Conservation (phyloP, 2,888 invertebrate genomes). For the Phymatocera aterrima region DNA sequence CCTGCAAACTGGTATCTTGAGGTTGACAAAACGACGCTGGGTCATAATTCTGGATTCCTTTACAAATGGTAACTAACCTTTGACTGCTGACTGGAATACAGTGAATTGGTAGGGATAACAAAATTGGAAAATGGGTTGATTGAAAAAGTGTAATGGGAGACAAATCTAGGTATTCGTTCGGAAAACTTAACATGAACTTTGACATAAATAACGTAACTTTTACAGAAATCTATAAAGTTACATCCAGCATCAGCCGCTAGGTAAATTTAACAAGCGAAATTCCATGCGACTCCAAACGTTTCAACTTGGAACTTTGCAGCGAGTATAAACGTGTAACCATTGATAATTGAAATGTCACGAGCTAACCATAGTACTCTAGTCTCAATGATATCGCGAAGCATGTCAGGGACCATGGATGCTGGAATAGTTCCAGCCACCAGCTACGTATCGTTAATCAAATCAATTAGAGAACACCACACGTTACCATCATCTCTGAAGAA, state of each 20-base stretch:
- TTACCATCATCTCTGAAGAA: conserved; percentile 9
- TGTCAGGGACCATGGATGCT: conserved; percentile 31
- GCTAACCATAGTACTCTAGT: not conserved
- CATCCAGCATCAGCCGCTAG: not conserved
- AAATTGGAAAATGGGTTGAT: not conserved
- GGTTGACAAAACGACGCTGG: too few species aligned
- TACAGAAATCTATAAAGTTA: not conserved
- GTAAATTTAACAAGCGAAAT: not conserved
- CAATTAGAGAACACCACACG: conserved; percentile 35
- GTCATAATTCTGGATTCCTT: too few species aligned
- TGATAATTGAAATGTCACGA: conserved; percentile 27
- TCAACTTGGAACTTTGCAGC: not conserved
- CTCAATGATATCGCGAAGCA: conserved; percentile 4
- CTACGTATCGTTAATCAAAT: conserved; percentile 31
- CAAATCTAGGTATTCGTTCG: not conserved
- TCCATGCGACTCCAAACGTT: not conserved
- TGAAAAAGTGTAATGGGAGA: not conserved
- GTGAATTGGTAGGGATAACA: too few species aligned
- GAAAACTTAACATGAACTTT: not conserved
- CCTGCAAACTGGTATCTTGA: too few species aligned
- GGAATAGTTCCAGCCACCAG: not conserved
- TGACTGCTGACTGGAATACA: too few species aligned
- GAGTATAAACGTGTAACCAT: not conserved
- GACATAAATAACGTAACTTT: not conserved
- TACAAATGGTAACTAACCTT: not conserved